phyloP scores from a whole-genome alignment of 2,888 invertebrate species.

The Chrysolina americana region DNA sequence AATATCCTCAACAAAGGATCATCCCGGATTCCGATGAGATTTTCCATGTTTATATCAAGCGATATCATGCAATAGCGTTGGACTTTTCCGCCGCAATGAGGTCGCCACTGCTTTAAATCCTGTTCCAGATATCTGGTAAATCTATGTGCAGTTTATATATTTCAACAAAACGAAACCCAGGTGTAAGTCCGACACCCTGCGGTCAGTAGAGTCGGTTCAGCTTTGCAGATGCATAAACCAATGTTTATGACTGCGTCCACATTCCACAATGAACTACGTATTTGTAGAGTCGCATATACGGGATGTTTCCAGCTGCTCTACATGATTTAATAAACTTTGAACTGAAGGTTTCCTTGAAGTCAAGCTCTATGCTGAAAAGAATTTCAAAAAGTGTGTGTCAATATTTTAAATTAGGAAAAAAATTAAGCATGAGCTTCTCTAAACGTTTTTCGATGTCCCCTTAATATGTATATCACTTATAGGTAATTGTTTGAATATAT shows the following conservation, averaged over 20 bases:
- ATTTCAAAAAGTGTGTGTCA: too few species aligned
- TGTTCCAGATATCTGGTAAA: slow-evolving; percentile 21
- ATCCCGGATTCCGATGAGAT: not conserved
- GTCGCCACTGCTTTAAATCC: slow-evolving; percentile 29
- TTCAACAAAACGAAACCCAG: slow-evolving; percentile 42
- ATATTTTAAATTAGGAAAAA: too few species aligned
- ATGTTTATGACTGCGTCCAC: slow-evolving; percentile 47
- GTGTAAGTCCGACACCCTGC: slow-evolving; percentile 41
- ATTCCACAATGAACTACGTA: slow-evolving; percentile 35
- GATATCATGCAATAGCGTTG: not conserved
- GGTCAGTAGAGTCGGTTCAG: slow-evolving; percentile 40
- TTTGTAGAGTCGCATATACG: not conserved
- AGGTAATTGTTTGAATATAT: too few species aligned
- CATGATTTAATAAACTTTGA: too few species aligned
- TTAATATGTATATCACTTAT: too few species aligned
- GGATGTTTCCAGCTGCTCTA: not conserved
- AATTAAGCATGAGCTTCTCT: too few species aligned
- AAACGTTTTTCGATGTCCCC: too few species aligned
- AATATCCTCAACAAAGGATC: too few species aligned
- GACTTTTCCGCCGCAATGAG: not conserved
- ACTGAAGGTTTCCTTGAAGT: too few species aligned
- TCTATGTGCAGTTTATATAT: slow-evolving; percentile 44
- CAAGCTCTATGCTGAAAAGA: too few species aligned
- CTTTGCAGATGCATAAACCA: slow-evolving; percentile 43
- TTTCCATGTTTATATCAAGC: slow-evolving; percentile 1